Evolutionary conservation across 2,113 vertebrate genomes (phyloP), one percentile per base, ranked within the genome.

Genomic region (Takifugu bimaculatus): DNA sequence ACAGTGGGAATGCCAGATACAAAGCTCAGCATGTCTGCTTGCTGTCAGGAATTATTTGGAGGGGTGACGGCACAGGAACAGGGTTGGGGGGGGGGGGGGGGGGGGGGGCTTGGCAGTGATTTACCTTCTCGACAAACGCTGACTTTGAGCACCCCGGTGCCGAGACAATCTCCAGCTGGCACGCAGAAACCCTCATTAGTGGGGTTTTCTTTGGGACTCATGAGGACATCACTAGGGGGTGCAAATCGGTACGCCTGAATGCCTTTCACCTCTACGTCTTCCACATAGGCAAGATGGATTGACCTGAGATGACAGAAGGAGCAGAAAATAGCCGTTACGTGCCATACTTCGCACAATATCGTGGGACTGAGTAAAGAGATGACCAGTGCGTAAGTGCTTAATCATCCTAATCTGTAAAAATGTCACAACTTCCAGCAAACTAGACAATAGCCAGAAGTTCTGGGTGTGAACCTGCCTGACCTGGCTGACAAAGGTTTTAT

Each of bases 101-200:
- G 42, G 2, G 42, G 42, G 45, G 15, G 12, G 13, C 5, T n/a
- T 48, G 13, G 13, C 13, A n/a, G 3, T 48, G 5, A 15, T 7
- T 48, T 13, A 48, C 97, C 97, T 75, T 96, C 89, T 68, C 90
- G 93, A 87, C 97, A 99, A 71, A 91, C 53, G 77, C 94, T 98
- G 89, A 97, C 92, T 25, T 98, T 98, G 50, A 98, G 90, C 63
- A 99, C 89, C 0, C 97, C 97, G 0, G 94, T 91, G 71, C 92
- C 93, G 2, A 94, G 91, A 80, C 97, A 99, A 48, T 97, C 91
- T 2, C 93, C 93, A 5, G 91, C 79, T 0, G 97, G 96, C 28
- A 95, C 88, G 3, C 97, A 99, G 91, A 98, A 99, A 5, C 97
- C 96, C 0, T 88, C 91, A 0, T 99, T 99, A 51, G 85, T 85